Evolutionary conservation across 2,888 invertebrate species (phyloP).

Genomic region (Stomorhina lunata): DNA sequence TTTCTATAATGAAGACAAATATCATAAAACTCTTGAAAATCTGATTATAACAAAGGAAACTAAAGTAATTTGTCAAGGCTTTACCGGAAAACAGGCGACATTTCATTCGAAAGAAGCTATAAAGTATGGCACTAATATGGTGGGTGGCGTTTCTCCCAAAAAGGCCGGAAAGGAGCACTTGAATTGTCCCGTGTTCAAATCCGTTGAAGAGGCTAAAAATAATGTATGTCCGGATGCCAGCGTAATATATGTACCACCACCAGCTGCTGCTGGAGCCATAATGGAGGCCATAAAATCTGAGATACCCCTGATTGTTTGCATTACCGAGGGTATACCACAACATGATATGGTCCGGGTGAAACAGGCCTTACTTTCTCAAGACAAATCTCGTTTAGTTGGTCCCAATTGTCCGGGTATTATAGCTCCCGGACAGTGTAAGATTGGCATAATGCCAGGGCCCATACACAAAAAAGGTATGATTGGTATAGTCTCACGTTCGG

Average conservation of each 20-base stretch:
- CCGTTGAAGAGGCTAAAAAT: conserved; percentile 87
- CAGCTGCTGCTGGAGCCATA: conserved; percentile 92
- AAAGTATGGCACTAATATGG: conserved; percentile 96
- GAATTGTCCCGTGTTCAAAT: conserved; percentile 83
- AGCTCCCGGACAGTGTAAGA: conserved; percentile 96
- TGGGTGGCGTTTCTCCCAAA: conserved; percentile 88
- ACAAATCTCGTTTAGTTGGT: conserved; percentile 94
- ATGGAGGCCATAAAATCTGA: conserved; percentile 97
- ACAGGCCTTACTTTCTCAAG: conserved; percentile 89
- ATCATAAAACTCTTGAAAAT: conserved; percentile 86
- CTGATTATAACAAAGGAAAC: conserved; percentile 90
- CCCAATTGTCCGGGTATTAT: conserved; percentile 99
- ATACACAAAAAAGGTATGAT: conserved; percentile 95
- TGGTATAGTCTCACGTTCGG: conserved; percentile 97
- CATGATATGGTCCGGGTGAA: conserved; percentile 99
- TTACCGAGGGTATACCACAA: conserved; percentile 98
- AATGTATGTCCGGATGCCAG: conserved; percentile 93
- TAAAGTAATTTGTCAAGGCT: conserved; percentile 97
- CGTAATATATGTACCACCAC: conserved; percentile 98
- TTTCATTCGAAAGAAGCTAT: conserved; percentile 96
- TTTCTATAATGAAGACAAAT: conserved; percentile 63
- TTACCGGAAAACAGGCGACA: conserved; percentile 98
- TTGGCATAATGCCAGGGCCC: conserved; percentile 99
- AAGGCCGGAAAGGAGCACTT: conserved; percentile 91
- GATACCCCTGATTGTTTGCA: conserved; percentile 96